Base-by-base conservation (phyloP, 1,140 invertebrate genomes). In the Drosophila varians region DNA sequence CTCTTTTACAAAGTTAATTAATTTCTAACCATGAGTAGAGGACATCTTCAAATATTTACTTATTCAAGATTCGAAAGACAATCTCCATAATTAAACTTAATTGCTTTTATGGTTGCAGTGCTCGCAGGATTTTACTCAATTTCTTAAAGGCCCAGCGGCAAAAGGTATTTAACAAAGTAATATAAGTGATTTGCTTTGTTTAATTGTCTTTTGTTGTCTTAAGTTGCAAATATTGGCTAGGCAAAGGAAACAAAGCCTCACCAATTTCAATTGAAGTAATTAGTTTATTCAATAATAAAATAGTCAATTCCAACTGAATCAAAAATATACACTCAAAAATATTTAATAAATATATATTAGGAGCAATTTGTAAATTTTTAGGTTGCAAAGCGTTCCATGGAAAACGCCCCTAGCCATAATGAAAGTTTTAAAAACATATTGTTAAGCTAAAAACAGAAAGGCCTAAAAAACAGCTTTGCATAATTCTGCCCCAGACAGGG, bases 341-440 rank as follows among this genome's bases (percentile, higher is more conserved):
- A n/a, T n/a, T n/a, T n/a, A n/a, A n/a, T n/a, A n/a, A n/a, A n/a
- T n/a, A n/a, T n/a, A n/a, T n/a, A n/a, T n/a, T n/a, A n/a, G n/a
- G n/a, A n/a, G n/a, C n/a, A n/a, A n/a, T n/a, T n/a, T n/a, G n/a
- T n/a, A n/a, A n/a, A n/a, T n/a, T n/a, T n/a, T n/a, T n/a, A n/a
- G n/a, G n/a, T n/a, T n/a, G n/a, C n/a, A n/a, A n/a, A n/a, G n/a
- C n/a, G n/a, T n/a, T n/a, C n/a, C n/a, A 25, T 25, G 4, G 26
- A 28, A 28, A 8, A 9, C 5, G 0, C 26, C 26, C 7, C 8
- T 8, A 55, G 28, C 65, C 58, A 55, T 79, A 86, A 83, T 86
- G 86, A 86, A 75, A 75, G 53, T 79, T 79, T 72, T 43, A 21
- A 60, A 68, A 62, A 71, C 55, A 52, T 60, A 66, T 52, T 65